Conservation (phyloP, 2,888 invertebrate species). For the Aphidius colemani region DNA sequence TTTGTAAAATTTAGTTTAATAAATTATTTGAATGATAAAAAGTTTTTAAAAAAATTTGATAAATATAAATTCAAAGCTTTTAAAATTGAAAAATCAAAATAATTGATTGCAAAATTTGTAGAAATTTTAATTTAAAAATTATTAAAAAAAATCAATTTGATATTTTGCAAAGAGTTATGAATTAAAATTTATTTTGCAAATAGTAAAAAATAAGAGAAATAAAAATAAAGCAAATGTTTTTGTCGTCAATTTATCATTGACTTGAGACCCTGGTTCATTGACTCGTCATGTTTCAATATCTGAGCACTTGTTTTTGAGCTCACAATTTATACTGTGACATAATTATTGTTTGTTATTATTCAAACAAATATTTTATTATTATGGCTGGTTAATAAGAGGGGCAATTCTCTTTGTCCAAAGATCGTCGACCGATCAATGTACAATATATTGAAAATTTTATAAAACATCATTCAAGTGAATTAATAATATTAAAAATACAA, state of each 20-base stretch:
- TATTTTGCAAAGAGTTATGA: too few species aligned
- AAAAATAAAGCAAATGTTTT: constrained; percentile 20
- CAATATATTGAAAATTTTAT: background rate
- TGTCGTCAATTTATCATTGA: constrained; percentile 36
- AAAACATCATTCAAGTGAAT: too few species aligned
- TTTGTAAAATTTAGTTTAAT: too few species aligned
- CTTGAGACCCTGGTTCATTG: constrained; percentile 36
- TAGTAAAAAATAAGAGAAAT: too few species aligned
- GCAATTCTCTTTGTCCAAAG: background rate
- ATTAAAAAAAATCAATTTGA: too few species aligned
- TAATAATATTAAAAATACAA: too few species aligned
- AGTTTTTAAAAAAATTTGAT: background rate
- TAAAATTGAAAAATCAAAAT: too few species aligned
- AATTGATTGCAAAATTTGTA: too few species aligned
- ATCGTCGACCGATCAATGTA: constrained; percentile 6
- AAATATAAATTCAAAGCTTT: constrained; percentile 3
- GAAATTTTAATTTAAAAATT: background rate
- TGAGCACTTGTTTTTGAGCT: constrained; percentile 22
- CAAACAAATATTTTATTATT: constrained; percentile 22
- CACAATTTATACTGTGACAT: constrained; percentile 42
- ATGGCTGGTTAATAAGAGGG: background rate
- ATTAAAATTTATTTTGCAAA: too few species aligned
- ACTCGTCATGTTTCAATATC: constrained; percentile 39
- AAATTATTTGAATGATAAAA: background rate
- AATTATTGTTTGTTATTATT: constrained; percentile 46